phyloP scores from a whole-genome alignment of 2,113 vertebrate species.

The Triplophysa rosa region DNA sequence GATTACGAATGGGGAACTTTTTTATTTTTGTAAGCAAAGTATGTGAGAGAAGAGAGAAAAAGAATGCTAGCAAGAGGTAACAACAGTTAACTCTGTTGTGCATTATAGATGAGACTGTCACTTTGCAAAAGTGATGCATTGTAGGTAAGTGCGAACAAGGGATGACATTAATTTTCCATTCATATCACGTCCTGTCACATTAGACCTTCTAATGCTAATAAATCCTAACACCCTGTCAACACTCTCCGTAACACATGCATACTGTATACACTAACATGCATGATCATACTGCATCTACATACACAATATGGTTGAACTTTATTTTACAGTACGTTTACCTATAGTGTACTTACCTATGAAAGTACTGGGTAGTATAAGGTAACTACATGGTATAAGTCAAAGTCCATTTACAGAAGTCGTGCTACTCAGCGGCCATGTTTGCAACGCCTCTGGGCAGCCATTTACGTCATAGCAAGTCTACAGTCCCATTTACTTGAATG shows the following conservation, averaged over 20 bases:
- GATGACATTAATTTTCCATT: slow-evolving; percentile 21
- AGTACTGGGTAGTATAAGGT: too few species aligned
- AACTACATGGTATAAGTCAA: too few species aligned
- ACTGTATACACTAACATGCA: not conserved
- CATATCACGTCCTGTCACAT: slow-evolving; percentile 24
- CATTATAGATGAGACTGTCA: slow-evolving; percentile 28
- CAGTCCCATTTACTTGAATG: too few species aligned
- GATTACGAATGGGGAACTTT: not conserved
- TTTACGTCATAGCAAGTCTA: too few species aligned
- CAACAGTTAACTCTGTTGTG: not conserved
- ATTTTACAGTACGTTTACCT: too few species aligned
- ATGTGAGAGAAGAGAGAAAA: not conserved
- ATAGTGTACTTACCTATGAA: too few species aligned
- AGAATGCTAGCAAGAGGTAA: not conserved
- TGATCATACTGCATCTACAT: not conserved
- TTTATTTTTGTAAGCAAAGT: too few species aligned
- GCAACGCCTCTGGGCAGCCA: too few species aligned
- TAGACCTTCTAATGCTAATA: slow-evolving; percentile 5
- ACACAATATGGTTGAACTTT: not conserved
- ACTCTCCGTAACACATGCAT: not conserved
- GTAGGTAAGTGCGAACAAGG: slow-evolving; percentile 16
- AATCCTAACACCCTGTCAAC: not conserved
- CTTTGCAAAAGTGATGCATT: slow-evolving; percentile 11
- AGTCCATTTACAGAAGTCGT: too few species aligned
- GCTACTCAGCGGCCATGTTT: too few species aligned